phyloP scores from a whole-genome alignment of 1,140 invertebrate genomes.

The Chironomus tepperi region DNA sequence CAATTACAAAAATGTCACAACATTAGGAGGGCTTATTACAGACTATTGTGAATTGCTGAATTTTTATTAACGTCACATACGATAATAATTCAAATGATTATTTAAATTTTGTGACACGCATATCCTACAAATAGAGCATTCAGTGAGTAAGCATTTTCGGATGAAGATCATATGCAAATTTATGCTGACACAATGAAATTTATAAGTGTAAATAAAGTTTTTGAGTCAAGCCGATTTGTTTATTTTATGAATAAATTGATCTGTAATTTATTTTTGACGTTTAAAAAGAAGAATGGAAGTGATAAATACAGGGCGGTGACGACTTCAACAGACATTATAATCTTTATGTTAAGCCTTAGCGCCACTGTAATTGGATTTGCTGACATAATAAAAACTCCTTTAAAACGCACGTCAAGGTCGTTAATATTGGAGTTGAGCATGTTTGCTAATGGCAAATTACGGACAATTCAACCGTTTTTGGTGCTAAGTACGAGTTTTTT shows the following conservation, averaged over 20 bases:
- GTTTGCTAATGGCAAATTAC: background rate
- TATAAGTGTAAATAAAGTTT: background rate
- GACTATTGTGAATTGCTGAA: too few species aligned
- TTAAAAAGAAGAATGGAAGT: background rate
- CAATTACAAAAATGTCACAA: too few species aligned
- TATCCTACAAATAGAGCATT: too few species aligned
- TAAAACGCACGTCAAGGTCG: background rate
- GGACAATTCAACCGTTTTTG: background rate
- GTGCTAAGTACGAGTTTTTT: background rate
- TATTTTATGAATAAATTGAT: background rate
- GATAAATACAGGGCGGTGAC: background rate
- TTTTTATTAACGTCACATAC: too few species aligned
- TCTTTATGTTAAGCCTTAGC: background rate
- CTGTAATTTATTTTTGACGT: background rate
- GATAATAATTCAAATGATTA: too few species aligned
- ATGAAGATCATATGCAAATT: too few species aligned
- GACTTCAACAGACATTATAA: background rate
- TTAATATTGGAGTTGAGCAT: background rate
- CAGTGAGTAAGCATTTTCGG: too few species aligned
- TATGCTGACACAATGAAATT: background rate
- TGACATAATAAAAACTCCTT: background rate
- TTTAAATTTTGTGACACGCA: too few species aligned
- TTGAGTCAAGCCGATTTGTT: slow-evolving; percentile 1
- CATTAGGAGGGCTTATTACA: too few species aligned
- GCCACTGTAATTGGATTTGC: background rate